These are phyloP conservation scores for Leptinotarsa tumamoca DNA, from an alignment of 2,888 invertebrate species.

Conservation along the genomic window DNA sequence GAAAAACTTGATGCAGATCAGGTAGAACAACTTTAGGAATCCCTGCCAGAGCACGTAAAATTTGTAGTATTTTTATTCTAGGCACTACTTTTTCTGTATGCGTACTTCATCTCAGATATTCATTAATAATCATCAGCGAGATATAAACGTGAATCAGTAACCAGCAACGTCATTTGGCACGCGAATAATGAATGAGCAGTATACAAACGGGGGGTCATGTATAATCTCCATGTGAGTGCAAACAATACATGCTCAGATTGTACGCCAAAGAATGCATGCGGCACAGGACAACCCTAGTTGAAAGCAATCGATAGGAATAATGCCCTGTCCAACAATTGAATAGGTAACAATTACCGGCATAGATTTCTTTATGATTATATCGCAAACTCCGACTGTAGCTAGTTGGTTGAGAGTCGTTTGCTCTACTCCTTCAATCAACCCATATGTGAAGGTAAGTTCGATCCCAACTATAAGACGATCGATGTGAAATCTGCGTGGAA, in stretches of 20 bases:
- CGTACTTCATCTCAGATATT: neutral
- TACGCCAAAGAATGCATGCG: slow-evolving; percentile 60
- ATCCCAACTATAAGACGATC: too few species aligned
- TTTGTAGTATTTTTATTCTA: too few species aligned
- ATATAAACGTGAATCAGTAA: slow-evolving; percentile 25
- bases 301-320: slow-evolving; percentile 61
- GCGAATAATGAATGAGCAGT: slow-evolving; percentile 59
- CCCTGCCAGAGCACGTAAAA: too few species aligned
- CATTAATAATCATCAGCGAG: neutral
- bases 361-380: slow-evolving; percentile 35
- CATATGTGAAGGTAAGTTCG: too few species aligned
- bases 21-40: too few species aligned
- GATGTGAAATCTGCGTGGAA: too few species aligned
- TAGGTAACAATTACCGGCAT: slow-evolving; percentile 57
- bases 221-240: slow-evolving; percentile 58
- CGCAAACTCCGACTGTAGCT: neutral
- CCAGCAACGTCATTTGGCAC: slow-evolving; percentile 54
- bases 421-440: too few species aligned
- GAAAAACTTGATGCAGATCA: too few species aligned
- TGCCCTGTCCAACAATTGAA: slow-evolving; percentile 63
- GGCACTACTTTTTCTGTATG: neutral
- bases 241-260: slow-evolving; percentile 62
- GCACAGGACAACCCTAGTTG: slow-evolving; percentile 60
- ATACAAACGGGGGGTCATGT: slow-evolving; percentile 59
- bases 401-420: too few species aligned